These are phyloP conservation scores for Pseudoatta argentina DNA, from an alignment of 1,140 invertebrate species.

Conservation along the genomic window DNA sequence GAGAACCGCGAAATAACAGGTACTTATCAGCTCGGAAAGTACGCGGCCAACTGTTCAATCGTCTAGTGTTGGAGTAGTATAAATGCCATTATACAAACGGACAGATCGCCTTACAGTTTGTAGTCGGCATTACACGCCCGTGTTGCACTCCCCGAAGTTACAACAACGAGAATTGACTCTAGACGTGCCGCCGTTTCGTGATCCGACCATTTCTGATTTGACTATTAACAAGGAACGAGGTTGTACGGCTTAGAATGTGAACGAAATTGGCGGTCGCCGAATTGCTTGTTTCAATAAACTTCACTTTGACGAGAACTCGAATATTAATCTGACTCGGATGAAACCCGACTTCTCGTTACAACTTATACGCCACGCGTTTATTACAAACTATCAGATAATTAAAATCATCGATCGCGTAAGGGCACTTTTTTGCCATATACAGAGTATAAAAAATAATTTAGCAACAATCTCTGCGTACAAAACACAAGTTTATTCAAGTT, in stretches of 20 bases:
- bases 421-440: too few relatives aligned
- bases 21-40: slow-evolving; percentile 50
- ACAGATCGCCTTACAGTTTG: slow-evolving; percentile 63
- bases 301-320: slow-evolving; percentile 18
- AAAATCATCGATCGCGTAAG: neutral
- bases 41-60: slow-evolving; percentile 53
- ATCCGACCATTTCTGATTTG: slow-evolving; percentile 52
- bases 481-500: neutral
- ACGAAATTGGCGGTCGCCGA: slow-evolving; percentile 50
- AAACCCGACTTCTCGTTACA: neutral
- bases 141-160: slow-evolving; percentile 58
- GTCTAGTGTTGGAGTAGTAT: slow-evolving; percentile 44
- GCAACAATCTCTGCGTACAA: neutral
- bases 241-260: slow-evolving; percentile 27
- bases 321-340: neutral
- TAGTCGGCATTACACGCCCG: slow-evolving; percentile 55
- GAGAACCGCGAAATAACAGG: slow-evolving; percentile 31
- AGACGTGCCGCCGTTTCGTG: slow-evolving; percentile 37
- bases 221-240: slow-evolving; percentile 41
- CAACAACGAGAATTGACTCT: slow-evolving; percentile 60
- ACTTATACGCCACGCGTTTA: neutral
- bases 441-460: too few relatives aligned
- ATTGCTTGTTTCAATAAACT: slow-evolving; percentile 22
- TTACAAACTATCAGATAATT: neutral
- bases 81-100: slow-evolving; percentile 51